Evolutionary conservation across 2,888 invertebrate species (phyloP).

Genomic region (Philonicus albiceps): DNA sequence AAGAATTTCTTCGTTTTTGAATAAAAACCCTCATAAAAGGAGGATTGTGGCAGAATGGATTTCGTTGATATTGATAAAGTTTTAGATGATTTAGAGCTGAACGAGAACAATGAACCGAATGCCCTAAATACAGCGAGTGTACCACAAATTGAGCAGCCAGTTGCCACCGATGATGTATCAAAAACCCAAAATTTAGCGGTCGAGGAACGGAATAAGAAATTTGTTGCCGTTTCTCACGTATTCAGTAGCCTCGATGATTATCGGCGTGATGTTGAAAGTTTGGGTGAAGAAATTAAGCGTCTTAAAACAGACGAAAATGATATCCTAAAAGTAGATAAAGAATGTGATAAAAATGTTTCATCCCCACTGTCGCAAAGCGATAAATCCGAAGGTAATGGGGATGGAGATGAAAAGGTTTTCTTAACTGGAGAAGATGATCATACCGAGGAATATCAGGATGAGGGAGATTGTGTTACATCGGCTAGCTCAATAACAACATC

Average conservation of each 20-base stretch:
- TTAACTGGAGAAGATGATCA: slow-evolving; percentile 21
- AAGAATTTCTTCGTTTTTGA: background rate
- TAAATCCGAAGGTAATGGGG: background rate
- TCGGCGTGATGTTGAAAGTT: slow-evolving; percentile 57
- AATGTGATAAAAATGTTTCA: background rate
- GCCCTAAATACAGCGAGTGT: background rate
- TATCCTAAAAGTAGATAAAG: background rate
- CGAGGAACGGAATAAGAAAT: slow-evolving; percentile 59
- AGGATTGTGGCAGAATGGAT: slow-evolving; percentile 55
- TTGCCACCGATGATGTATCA: background rate
- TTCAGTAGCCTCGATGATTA: slow-evolving; percentile 72
- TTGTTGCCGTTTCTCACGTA: slow-evolving; percentile 69
- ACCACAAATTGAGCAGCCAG: background rate
- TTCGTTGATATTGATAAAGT: slow-evolving; percentile 82
- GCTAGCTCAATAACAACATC: slow-evolving; percentile 61
- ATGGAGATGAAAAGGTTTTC: slow-evolving; percentile 34
- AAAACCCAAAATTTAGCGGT: background rate
- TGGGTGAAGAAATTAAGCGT: slow-evolving; percentile 49
- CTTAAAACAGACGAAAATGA: slow-evolving; percentile 23
- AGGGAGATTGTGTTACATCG: slow-evolving; percentile 47
- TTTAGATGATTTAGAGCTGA: slow-evolving; percentile 82
- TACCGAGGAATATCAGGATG: slow-evolving; percentile 20
- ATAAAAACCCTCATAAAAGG: background rate
- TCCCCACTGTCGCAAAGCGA: background rate
- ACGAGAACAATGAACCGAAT: slow-evolving; percentile 64